Conservation (phyloP, 2,113 vertebrate genomes). For the Tringa solitaria region DNA sequence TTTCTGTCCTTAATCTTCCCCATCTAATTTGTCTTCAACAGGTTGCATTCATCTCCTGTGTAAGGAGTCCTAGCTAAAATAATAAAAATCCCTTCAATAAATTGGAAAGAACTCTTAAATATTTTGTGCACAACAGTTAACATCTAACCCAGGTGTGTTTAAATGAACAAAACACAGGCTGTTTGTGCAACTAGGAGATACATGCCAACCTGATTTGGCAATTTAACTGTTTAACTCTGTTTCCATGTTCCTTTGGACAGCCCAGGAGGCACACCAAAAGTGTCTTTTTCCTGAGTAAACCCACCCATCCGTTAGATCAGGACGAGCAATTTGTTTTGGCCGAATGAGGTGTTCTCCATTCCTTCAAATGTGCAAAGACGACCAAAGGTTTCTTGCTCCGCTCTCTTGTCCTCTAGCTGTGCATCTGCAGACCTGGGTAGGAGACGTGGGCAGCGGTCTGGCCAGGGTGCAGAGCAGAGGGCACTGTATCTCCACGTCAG, state of each 20-base stretch:
- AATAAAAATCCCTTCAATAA: not conserved
- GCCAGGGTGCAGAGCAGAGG: rapidly evolving
- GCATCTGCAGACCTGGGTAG: not conserved
- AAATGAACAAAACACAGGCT: not conserved
- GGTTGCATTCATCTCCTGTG: not conserved
- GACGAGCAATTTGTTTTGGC: not conserved
- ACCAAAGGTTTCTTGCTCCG: not conserved
- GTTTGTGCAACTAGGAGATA: not conserved
- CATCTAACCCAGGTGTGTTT: not conserved
- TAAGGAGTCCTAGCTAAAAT: not conserved
- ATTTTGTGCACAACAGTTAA: not conserved
- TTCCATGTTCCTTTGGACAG: not conserved
- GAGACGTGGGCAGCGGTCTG: rapidly evolving
- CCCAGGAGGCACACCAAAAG: not conserved
- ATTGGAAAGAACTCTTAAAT: not conserved
- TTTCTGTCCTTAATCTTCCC: not conserved
- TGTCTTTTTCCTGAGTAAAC: not conserved
- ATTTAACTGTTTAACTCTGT: not conserved
- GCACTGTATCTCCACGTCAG: rapidly evolving
- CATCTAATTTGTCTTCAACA: not conserved
- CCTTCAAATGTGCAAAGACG: not conserved
- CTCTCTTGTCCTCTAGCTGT: not conserved
- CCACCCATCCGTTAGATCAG: not conserved
- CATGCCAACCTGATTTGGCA: rapidly evolving
- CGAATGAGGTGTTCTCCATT: not conserved